Evolutionary conservation across 2,888 invertebrate species (phyloP).

Genomic region (Dendrolimus houi): DNA sequence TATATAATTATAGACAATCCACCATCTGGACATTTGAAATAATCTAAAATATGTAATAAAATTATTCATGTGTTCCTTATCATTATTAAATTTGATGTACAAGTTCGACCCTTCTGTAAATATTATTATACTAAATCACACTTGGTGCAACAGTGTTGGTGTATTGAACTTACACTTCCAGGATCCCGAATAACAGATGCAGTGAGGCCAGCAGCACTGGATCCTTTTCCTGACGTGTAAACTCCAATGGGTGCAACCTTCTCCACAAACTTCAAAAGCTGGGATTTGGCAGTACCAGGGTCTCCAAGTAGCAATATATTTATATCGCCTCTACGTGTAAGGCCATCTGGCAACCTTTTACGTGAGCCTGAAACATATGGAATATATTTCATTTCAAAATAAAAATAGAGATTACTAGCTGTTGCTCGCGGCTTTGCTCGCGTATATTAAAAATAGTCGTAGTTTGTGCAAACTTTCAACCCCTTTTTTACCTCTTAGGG

Average conservation of each 20-base stretch:
- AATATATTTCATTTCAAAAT: neutral
- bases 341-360: constrained; percentile 94
- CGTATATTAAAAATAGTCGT: too few relatives aligned
- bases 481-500: too few relatives aligned
- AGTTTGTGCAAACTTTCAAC: too few relatives aligned
- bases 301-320: constrained; percentile 96
- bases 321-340: constrained; percentile 97
- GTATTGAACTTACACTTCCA: constrained; percentile 80
- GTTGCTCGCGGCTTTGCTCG: neutral
- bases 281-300: constrained; percentile 99
- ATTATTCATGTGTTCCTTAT: neutral
- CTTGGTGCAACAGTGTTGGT: too few relatives aligned
- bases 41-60: neutral
- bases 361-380: constrained; percentile 76
- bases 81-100: too few relatives aligned
- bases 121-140: too few relatives aligned
- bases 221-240: constrained; percentile 99
- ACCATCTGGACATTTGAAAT: neutral
- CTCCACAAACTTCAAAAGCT: constrained; percentile 97
- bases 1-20: too few relatives aligned
- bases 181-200: constrained; percentile 98
- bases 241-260: constrained; percentile 94
- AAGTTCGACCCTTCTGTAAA: too few relatives aligned
- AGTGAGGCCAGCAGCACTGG: constrained; percentile 98
- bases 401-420: constrained; percentile 1